Percentiles rank a stretch among this genome's conserved stretches.
Conservation (phyloP, 2,888 invertebrate genomes). For the Cylloceria caligata region DNA sequence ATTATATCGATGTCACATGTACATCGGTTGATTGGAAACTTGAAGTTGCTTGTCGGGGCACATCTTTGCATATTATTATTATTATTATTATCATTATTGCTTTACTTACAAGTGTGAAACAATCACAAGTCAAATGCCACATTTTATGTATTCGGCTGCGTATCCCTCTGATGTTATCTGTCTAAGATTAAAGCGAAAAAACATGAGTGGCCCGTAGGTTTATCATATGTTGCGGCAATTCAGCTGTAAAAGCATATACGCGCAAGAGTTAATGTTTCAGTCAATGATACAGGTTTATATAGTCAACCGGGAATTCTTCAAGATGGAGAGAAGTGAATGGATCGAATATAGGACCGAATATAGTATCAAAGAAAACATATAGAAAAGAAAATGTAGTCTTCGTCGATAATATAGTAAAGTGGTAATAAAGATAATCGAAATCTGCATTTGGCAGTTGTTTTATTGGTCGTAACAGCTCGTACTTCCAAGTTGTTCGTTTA, state of each 20-base stretch:
- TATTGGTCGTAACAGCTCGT: too few relatives aligned
- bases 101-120: neutral
- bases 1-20: neutral
- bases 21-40: neutral
- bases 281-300: too few relatives aligned
- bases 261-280: too few relatives aligned
- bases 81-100: conserved; percentile 4
- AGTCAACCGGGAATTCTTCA: too few relatives aligned
- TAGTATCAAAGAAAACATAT: too few relatives aligned
- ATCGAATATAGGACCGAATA: too few relatives aligned
- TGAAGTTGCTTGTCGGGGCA: conserved; percentile 1
- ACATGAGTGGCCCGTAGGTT: neutral
- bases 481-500: too few relatives aligned
- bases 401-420: too few relatives aligned
- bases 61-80: conserved; percentile 11
- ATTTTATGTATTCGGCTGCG: conserved; percentile 23
- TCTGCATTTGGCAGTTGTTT: too few relatives aligned
- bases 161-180: conserved; percentile 35
- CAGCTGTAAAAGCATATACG: too few relatives aligned
- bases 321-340: too few relatives aligned
- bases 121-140: neutral
- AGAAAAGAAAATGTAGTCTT: too few relatives aligned
- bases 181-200: conserved; percentile 23
- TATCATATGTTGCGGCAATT: neutral
- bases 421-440: neutral